phyloP scores from a whole-genome alignment of 1,140 invertebrate genomes.

The Solenopsis fugax region DNA sequence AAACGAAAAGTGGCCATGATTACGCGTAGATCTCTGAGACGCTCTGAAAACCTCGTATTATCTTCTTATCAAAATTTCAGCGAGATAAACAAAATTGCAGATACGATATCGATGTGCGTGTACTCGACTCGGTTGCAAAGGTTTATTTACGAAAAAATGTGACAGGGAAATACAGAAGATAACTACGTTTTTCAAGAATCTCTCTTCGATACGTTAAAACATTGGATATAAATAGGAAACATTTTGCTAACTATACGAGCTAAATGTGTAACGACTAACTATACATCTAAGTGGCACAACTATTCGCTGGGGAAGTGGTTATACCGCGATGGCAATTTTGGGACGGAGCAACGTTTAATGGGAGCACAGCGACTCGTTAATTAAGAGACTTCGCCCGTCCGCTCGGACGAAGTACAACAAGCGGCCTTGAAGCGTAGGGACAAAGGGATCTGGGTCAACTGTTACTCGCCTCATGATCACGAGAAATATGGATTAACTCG shows the following conservation, averaged over 20 bases:
- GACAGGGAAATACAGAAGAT: not conserved
- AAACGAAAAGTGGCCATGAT: not conserved
- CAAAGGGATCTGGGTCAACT: slow-evolving; percentile 63
- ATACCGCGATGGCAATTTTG: slow-evolving; percentile 25
- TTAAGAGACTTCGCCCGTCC: slow-evolving; percentile 53
- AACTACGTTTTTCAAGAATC: not conserved
- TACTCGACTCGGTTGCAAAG: too few species aligned
- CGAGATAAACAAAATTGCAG: slow-evolving; percentile 27
- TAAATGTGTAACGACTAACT: not conserved
- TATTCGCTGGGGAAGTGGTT: slow-evolving; percentile 33
- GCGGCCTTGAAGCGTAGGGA: slow-evolving; percentile 59
- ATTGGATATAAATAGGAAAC: not conserved
- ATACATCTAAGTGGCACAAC: slow-evolving; percentile 29
- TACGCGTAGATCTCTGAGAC: not conserved
- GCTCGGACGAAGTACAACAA: slow-evolving; percentile 30
- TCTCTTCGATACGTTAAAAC: not conserved
- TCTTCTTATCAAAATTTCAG: slow-evolving; percentile 35
- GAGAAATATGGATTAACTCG: slow-evolving; percentile 60
- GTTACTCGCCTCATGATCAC: slow-evolving; percentile 63
- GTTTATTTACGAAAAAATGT: not conserved
- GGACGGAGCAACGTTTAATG: slow-evolving; percentile 30
- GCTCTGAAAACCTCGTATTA: not conserved
- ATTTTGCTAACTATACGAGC: not conserved
- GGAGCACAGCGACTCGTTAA: slow-evolving; percentile 52
- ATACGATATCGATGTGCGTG: slow-evolving; percentile 6